These are phyloP conservation scores for Brachionus asplanchnoidis DNA, from an alignment of 1,140 invertebrate species.

Conservation along the genomic window DNA sequence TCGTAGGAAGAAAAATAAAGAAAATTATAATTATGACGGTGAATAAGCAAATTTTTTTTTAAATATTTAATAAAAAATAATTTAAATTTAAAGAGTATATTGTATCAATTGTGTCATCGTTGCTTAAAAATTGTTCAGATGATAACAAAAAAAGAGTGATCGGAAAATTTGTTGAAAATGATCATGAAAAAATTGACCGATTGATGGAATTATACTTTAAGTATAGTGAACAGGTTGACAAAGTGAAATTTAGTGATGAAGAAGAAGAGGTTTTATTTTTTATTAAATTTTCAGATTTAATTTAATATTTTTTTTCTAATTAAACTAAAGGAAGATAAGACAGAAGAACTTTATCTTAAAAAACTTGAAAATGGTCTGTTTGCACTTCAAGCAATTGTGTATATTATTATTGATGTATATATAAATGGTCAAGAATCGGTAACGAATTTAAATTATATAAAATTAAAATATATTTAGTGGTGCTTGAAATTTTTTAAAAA, in stretches of 20 bases:
- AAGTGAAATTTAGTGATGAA: background rate
- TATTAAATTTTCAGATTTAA: background rate
- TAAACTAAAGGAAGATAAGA: background rate
- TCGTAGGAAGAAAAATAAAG: conserved; percentile 11
- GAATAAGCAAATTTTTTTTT: background rate
- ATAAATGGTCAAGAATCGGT: conserved; percentile 25
- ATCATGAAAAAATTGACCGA: conserved; percentile 75
- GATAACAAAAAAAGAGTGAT: conserved; percentile 80
- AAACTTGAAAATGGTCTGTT: conserved; percentile 29
- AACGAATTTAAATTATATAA: background rate
- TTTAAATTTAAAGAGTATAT: conserved; percentile 71
- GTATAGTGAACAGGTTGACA: conserved; percentile 15
- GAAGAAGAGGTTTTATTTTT: background rate
- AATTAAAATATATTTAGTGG: too few species aligned
- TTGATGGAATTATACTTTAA: conserved; percentile 32
- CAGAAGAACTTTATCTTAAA: conserved; percentile 30
- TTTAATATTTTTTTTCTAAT: background rate
- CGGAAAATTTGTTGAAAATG: conserved; percentile 94
- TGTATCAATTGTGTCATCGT: conserved; percentile 83
- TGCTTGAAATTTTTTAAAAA: too few species aligned
- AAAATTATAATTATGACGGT: conserved; percentile 37
- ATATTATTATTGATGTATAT: conserved; percentile 26
- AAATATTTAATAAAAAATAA: background rate
- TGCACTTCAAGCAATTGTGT: conserved; percentile 37
- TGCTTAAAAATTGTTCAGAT: conserved; percentile 84